Conservation (phyloP, 2,797 vertebrate species). For the Melanotaenia parkinsoni region DNA sequence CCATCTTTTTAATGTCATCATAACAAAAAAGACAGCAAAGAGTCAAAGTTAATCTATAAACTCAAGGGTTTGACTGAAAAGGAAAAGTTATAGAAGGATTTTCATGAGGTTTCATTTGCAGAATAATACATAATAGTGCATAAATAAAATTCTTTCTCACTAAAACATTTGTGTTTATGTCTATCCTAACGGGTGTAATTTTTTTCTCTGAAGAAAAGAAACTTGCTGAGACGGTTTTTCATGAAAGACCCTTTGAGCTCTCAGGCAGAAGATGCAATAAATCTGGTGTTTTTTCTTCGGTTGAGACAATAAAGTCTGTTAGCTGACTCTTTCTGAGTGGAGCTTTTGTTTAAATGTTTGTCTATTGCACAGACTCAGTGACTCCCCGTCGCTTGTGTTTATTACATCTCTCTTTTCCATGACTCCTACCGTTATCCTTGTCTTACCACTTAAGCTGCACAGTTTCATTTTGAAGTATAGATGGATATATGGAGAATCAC, state of each 20-base stretch:
- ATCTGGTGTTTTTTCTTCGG: constrained; percentile 54
- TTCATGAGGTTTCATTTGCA: constrained; percentile 15
- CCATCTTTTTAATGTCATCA: neutral
- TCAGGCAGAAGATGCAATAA: constrained; percentile 47
- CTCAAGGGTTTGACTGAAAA: constrained; percentile 7
- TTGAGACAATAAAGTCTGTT: constrained; percentile 48
- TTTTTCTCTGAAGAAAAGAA: constrained; percentile 27
- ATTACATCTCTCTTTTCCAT: constrained; percentile 27
- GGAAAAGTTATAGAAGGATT: constrained; percentile 7
- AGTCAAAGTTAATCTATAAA: neutral
- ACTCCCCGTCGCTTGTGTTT: constrained; percentile 42
- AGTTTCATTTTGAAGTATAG: constrained; percentile 25
- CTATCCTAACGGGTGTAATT: constrained; percentile 23
- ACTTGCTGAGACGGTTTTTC: constrained; percentile 13
- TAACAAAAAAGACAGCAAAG: neutral
- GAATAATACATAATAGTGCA: constrained; percentile 8
- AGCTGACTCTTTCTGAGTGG: constrained; percentile 27
- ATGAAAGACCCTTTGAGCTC: constrained; percentile 51
- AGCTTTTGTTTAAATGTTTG: constrained; percentile 42
- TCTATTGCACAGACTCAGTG: constrained; percentile 5
- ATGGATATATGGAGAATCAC: neutral
- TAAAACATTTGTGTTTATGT: neutral
- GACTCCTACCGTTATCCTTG: constrained; percentile 31
- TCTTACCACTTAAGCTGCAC: constrained; percentile 24
- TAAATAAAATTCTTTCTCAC: constrained; percentile 1